Evolutionary conservation across 1,140 invertebrate genomes (phyloP).

Genomic region (Phthorimaea operculella): DNA sequence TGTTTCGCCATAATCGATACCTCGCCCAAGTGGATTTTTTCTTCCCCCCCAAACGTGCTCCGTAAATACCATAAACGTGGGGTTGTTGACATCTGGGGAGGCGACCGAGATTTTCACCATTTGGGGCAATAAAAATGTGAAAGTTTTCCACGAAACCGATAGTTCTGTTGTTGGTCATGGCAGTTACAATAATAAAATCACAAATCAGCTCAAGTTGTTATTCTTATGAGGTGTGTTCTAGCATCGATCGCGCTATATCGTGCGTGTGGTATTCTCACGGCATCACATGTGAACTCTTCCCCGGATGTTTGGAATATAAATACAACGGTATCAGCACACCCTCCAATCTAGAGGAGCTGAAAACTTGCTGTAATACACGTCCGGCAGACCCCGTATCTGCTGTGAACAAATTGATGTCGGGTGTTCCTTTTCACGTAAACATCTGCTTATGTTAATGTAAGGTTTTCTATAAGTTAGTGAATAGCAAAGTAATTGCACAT

Average conservation of each 20-base stretch:
- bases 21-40: constrained; percentile 16
- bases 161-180: too few species aligned
- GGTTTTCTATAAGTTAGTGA: too few species aligned
- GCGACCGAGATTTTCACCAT: too few species aligned
- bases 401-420: neutral
- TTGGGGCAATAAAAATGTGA: too few species aligned
- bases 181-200: too few species aligned
- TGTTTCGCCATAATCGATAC: constrained; percentile 39
- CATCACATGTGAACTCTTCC: constrained; percentile 13
- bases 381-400: too few species aligned
- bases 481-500: too few species aligned
- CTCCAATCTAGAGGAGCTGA: neutral
- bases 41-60: neutral
- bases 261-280: constrained; percentile 11
- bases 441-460: neutral
- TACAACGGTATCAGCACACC: neutral
- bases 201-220: too few species aligned
- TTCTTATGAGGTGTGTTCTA: too few species aligned
- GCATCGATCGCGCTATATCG: too few species aligned
- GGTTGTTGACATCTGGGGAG: neutral
- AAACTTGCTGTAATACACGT: neutral
- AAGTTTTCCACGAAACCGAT: too few species aligned
- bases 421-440: neutral
- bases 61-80: neutral
- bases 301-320: constrained; percentile 23